Evolutionary conservation across 1,140 invertebrate genomes (phyloP), one percentile per base, ranked within the genome.

Genomic region (Dysdera silvatica): DNA sequence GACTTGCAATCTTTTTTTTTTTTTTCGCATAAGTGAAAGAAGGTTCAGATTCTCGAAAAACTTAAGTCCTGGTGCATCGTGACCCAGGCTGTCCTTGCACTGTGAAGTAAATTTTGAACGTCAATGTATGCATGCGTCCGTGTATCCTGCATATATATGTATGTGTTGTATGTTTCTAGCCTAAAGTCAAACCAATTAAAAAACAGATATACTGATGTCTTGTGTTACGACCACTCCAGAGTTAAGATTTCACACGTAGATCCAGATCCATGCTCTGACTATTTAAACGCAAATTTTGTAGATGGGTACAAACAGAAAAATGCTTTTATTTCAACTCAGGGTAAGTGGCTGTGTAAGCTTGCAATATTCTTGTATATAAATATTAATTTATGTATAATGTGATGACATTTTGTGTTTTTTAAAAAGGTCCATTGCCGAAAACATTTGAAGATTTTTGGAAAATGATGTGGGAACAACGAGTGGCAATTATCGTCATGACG

Each of bases 211-310:
- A 91, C 89, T 45, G 94, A 98, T 78, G 93, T 98, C 24, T 81
- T 95, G 18, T 96, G 94, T 76, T 95, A 89, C 77, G 95, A 98
- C 77, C 91, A 96, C 74, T 90, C 88, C 71, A 81, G 94, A 70
- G 94, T 98, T 45, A 82, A 87, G 56, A 78, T 98, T 26, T 84
- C 85, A 4, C 80, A 61, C 2, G 47, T 54, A 18, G 83, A 82
- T 43, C 81, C 82, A 62, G 89, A 94, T 68, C 79, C 84, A 16
- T 82, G 82, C 62, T 85, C 87, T 37, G 93, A 96, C 79, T 98
- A 98, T 73, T 95, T 97, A 72, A 96, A 98, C 80, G 95, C 93
- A 29, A 98, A 98, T 81, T 98, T 88, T 79, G 93, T 98, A 29
- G 94, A 97, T 80, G 94, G 95, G 4, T 98, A 97, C 77, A 92